phyloP scores from a whole-genome alignment of 35 echinoderm and acorn worm species.

The Heliocidaris tuberculata region DNA sequence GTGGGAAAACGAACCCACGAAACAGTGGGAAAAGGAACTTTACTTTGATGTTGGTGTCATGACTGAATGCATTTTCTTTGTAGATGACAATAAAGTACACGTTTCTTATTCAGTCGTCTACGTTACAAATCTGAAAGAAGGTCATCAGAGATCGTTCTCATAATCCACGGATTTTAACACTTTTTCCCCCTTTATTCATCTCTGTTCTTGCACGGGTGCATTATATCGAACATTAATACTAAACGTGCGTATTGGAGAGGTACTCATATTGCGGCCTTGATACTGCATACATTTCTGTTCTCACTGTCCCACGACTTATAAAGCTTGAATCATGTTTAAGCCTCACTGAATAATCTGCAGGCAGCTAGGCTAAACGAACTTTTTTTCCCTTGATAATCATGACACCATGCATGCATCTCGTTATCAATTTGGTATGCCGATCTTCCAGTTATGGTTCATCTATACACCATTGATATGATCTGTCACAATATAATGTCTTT shows the following conservation, averaged over 20 bases:
- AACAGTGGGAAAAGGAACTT: background rate
- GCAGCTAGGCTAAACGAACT: too few relatives aligned
- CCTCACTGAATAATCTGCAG: too few relatives aligned
- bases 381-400: too few relatives aligned
- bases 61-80: background rate
- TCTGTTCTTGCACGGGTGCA: background rate
- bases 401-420: too few relatives aligned
- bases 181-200: background rate
- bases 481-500: too few relatives aligned
- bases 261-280: background rate
- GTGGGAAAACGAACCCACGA: background rate
- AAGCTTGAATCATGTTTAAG: too few relatives aligned
- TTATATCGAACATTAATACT: background rate
- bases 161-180: background rate
- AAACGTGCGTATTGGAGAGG: background rate
- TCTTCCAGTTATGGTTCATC: too few relatives aligned
- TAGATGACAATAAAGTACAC: background rate
- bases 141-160: background rate
- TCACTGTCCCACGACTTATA: background rate
- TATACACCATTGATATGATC: too few relatives aligned
- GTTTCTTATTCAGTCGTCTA: too few relatives aligned
- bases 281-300: background rate
- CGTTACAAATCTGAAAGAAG: background rate
- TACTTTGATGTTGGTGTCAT: background rate
- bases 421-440: too few relatives aligned